Evolutionary conservation across 2,113 vertebrate species (phyloP), one percentile per base, ranked within the genome.

Genomic region (Megaleporinus macrocephalus): DNA sequence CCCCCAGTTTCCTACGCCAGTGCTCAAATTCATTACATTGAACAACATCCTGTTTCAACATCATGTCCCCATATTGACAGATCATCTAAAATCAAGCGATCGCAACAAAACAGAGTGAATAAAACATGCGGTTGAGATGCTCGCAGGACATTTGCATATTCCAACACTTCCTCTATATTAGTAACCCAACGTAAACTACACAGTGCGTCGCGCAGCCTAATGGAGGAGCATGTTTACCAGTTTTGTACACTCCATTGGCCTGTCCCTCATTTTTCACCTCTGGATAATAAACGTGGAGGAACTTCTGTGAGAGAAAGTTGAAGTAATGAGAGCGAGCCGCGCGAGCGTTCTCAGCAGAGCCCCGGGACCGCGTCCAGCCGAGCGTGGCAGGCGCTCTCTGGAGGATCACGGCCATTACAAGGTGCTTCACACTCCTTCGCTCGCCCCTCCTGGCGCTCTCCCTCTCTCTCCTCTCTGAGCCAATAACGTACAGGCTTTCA

Each of bases 401-500:
- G 7, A 22, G 81, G 47, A 66, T 76, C 63, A n/a, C 11, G 77
- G 62, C 57, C 66, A 80, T 83, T 83, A 86, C 30, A 24, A 62
- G 72, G 61, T 61, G 44, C 70, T 82, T 85, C 49, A 30, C 53
- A 47, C 84, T 79, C 33, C 72, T 72, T 27, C 24, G n/a, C 15
- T 57, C 47, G 22, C 9, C 68, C 66, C 27, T 20, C 20, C 26
- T n/a, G 14, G 33, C 33, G n/a, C 66, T n/a, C 68, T 27, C 59
- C 22, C 26, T 57, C 53, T 80, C 71, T 9, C 18, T 68, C 57
- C 55, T 74, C 20, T 76, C 79, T 82, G 65, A 85, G 77, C 80
- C 88, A 85, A 80, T 84, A 78, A 74, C 76, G 78, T 80, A 78
- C 81, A 79, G 88, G 86, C 85, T 91, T 90, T 89, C 70, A 86